Base-by-base conservation (phyloP, 2,888 invertebrate genomes). In the Metallyticus violacea region DNA sequence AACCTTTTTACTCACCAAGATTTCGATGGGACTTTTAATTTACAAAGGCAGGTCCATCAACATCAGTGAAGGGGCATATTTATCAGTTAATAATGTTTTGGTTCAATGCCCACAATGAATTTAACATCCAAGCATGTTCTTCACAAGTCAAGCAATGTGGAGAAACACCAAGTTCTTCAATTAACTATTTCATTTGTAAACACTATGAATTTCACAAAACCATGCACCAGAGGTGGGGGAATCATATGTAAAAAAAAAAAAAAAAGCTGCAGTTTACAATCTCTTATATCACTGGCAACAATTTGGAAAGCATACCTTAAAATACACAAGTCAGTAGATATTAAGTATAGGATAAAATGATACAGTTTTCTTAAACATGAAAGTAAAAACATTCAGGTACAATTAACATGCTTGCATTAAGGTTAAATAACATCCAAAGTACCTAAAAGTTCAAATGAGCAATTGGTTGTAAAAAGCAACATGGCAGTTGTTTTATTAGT, bases 1-100 rank as follows among this genome's bases (percentile, higher is more conserved):
- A 78, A 78, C 27, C 79, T 27, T 27, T 78, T 79, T 84, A 86
- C 86, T 86, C 81, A 86, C 86, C 86, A 40, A 29, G 77, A 79
- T 26, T 22, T 29, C 27, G 86, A 26, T 79, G 83, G 40, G 86
- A 86, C 85, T 81, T 30, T 81, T 25, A 81, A 25, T 28, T 26
- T 30, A 29, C 29, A 29, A 40, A 25, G 76, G 83, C 28, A 83
- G 77, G 28, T 76, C 26, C 83, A n/a, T 7, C 62, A 83, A 83
- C 83, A 83, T 28, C 40, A 62, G 40, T 62, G 40, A 62, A 62
- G 40, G 40, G 40, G 40, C 40, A 62, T 9, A 62, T 62, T 62
- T 62, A 40, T 81, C 81, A 81, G 81, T 81, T 30, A 29, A 30
- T 30, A 81, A 81, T 81, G 81, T 30, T 29, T 81, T 81, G 81